Percentiles rank a stretch among this genome's conserved stretches.
Conservation (phyloP, 2,113 vertebrate genomes). For the Seriola rivoliana region DNA sequence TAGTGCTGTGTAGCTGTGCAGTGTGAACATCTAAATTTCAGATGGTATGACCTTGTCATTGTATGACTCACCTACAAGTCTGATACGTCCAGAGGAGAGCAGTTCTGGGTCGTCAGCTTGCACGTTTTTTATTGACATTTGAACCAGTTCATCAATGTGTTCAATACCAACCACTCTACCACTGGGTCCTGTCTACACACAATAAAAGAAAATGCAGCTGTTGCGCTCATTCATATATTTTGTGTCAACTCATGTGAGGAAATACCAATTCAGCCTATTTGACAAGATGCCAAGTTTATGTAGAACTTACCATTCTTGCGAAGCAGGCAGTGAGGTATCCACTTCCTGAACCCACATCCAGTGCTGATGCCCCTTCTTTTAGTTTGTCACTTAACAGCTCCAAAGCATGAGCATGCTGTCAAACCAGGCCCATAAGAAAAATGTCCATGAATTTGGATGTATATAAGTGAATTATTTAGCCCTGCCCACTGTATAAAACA, state of each 20-base stretch:
- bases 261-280: background rate
- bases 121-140: conserved; percentile 87
- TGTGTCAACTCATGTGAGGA: background rate
- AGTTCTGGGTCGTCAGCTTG: conserved; percentile 87
- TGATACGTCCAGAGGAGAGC: conserved; percentile 87
- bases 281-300: background rate
- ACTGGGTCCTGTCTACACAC: conserved; percentile 83
- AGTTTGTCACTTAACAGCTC: conserved; percentile 91
- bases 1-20: background rate
- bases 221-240: conserved; percentile 1
- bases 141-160: conserved; percentile 90
- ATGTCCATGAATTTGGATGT: background rate
- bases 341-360: conserved; percentile 95
- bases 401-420: conserved; percentile 91
- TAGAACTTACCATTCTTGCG: conserved; percentile 89
- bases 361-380: conserved; percentile 87
- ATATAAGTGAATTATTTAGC: background rate
- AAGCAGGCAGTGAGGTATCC: conserved; percentile 93
- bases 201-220: background rate
- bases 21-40: background rate
- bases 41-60: background rate
- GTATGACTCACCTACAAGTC: conserved; percentile 85
- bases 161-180: conserved; percentile 92
- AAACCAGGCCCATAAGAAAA: conserved; percentile 4
- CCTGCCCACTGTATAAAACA: background rate